Conservation (phyloP, 2,888 invertebrate species). For the Beris chalybata region DNA sequence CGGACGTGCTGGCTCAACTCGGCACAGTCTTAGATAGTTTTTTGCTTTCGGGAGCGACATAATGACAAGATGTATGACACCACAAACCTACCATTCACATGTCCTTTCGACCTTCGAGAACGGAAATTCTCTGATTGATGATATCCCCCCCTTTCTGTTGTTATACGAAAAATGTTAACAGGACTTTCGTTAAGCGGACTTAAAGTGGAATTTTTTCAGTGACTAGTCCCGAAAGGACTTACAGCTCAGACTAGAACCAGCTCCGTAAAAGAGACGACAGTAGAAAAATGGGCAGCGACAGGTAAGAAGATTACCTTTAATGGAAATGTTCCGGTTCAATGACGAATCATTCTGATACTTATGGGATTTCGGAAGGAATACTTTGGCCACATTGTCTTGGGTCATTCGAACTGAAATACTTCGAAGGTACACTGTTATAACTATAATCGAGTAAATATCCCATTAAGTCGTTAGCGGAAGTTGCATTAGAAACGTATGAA, state of each 20-base stretch:
- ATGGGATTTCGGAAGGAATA: constrained; percentile 19
- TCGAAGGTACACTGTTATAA: too few species aligned
- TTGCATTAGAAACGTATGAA: too few species aligned
- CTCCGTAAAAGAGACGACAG: background rate
- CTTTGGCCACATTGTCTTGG: constrained; percentile 5
- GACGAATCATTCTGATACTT: constrained; percentile 27
- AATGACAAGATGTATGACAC: background rate
- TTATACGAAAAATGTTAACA: too few species aligned
- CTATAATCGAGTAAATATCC: too few species aligned
- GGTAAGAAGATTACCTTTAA: constrained; percentile 35
- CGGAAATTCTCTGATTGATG: constrained; percentile 16
- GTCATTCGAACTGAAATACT: too few species aligned
- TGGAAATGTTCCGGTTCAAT: constrained; percentile 33
- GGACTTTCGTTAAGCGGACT: too few species aligned
- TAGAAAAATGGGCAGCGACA: constrained; percentile 24
- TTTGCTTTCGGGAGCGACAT: background rate
- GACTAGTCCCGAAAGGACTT: too few species aligned
- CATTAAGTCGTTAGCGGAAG: too few species aligned
- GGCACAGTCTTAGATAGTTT: too few species aligned
- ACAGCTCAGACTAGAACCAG: too few species aligned
- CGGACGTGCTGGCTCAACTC: too few species aligned
- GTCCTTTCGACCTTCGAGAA: constrained; percentile 2
- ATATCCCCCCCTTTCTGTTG: constrained; percentile 3
- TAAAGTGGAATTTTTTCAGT: too few species aligned
- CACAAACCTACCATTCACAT: background rate